A percentile compares a stretch with the other conserved stretches of the same genome.
phyloP scores from a whole-genome alignment of 64 coral and sea anemone species.

The Hydrozoanthus tunicans region DNA sequence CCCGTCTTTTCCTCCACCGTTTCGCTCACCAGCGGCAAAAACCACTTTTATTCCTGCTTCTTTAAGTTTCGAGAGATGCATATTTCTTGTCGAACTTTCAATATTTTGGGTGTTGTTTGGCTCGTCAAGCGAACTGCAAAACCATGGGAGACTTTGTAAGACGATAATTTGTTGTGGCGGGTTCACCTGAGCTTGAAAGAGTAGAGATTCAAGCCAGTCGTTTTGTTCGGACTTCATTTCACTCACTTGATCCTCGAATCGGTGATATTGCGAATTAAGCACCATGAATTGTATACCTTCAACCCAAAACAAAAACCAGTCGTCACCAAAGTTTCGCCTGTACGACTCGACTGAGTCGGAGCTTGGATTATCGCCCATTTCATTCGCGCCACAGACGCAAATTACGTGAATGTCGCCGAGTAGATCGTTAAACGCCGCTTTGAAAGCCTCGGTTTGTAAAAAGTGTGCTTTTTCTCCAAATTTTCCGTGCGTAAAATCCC shows the following conservation, averaged over 20 bases:
- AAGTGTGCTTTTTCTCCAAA: conserved; percentile 73
- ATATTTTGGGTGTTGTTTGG: conserved; percentile 52
- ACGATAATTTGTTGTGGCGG: conserved; percentile 82
- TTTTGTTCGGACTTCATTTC: conserved; percentile 67
- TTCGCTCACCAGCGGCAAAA: conserved; percentile 60
- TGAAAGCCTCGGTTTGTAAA: conserved; percentile 77
- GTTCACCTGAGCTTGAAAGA: conserved; percentile 84
- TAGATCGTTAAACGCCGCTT: conserved; percentile 70
- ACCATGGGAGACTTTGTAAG: conserved; percentile 79
- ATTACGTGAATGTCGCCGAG: conserved; percentile 75
- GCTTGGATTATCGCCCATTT: conserved; percentile 63
- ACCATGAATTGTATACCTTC: conserved; percentile 93
- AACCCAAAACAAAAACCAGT: conserved; percentile 94
- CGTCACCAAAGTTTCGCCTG: conserved; percentile 81
- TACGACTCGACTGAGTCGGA: conserved; percentile 62
- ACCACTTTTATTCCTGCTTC: conserved; percentile 71
- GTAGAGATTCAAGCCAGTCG: conserved; percentile 82
- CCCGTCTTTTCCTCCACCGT: conserved; percentile 59
- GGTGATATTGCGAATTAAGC: conserved; percentile 78
- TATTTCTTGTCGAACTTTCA: conserved; percentile 48
- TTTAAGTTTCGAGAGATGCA: conserved; percentile 59
- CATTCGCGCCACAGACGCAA: conserved; percentile 74
- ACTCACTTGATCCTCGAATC: conserved; percentile 28
- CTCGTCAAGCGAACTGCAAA: conserved; percentile 64
- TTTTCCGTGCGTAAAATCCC: conserved; percentile 70